phyloP scores from a whole-genome alignment of 2,888 invertebrate genomes.

The Cheilosia soror region DNA sequence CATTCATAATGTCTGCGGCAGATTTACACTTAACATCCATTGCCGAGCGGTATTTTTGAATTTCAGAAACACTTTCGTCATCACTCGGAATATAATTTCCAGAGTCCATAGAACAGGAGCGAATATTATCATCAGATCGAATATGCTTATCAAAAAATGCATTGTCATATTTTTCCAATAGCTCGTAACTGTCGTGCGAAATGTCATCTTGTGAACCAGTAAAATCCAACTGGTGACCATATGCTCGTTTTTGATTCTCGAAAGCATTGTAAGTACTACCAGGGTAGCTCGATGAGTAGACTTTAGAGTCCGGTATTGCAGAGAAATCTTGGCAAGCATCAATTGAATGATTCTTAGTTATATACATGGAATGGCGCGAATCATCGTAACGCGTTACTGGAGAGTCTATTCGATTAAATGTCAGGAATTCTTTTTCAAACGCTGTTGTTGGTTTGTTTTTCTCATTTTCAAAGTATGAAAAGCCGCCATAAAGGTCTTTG shows the following conservation, averaged over 20 bases:
- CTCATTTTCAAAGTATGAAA: constrained; percentile 86
- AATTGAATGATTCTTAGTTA: constrained; percentile 86
- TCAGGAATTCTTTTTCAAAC: constrained; percentile 83
- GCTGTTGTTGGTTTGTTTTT: constrained; percentile 84
- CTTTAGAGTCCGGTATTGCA: constrained; percentile 87
- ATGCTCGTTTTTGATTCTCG: constrained; percentile 84
- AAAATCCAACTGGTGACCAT: constrained; percentile 83
- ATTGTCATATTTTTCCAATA: constrained; percentile 89
- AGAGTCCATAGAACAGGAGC: constrained; percentile 90
- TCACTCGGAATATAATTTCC: constrained; percentile 91
- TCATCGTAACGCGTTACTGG: constrained; percentile 90
- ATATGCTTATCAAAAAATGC: constrained; percentile 82
- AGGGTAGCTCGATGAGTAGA: constrained; percentile 94
- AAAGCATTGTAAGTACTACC: constrained; percentile 89
- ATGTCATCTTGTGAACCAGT: constrained; percentile 92
- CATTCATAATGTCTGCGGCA: constrained; percentile 88
- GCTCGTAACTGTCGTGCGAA: constrained; percentile 94
- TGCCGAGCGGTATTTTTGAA: constrained; percentile 86
- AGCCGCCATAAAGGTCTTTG: constrained; percentile 91
- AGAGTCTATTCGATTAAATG: constrained; percentile 86
- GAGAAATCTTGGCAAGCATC: constrained; percentile 88
- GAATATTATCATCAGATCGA: constrained; percentile 84
- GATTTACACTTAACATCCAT: constrained; percentile 88
- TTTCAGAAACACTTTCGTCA: constrained; percentile 87
- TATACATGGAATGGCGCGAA: constrained; percentile 86